A percentile compares a stretch with the other conserved stretches of the same genome.
Evolutionary conservation across 64 coral and sea anemone species (phyloP).

Genomic region (Pocillopora damicornis): DNA sequence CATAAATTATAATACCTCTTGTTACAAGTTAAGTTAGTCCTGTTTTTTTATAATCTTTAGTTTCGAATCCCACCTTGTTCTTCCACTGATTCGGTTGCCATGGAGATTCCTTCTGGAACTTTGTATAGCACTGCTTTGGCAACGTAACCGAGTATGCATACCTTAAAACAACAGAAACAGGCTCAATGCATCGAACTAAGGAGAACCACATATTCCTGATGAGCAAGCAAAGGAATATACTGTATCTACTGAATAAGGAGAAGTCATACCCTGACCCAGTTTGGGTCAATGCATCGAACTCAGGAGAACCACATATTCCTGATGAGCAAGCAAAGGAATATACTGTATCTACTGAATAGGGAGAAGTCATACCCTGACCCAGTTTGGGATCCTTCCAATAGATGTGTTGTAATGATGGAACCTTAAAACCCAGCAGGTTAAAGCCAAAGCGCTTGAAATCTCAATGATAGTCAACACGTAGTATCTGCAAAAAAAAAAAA

Average conservation of each 20-base stretch:
- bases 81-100: background rate
- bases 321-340: background rate
- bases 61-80: background rate
- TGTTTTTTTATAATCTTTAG: background rate
- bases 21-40: no score
- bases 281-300: background rate
- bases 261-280: slow-evolving; percentile 49
- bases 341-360: background rate
- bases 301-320: background rate
- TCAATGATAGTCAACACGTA: slow-evolving; percentile 79
- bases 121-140: slow-evolving; percentile 54
- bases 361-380: slow-evolving; percentile 67
- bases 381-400: slow-evolving; percentile 63
- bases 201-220: background rate
- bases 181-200: background rate
- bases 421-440: slow-evolving; percentile 77
- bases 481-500: slow-evolving; percentile 70
- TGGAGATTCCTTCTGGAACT: slow-evolving; percentile 4
- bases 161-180: slow-evolving; percentile 21
- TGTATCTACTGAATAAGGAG: background rate
- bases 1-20: no score
- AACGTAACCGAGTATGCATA: slow-evolving; percentile 70
- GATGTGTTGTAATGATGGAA: slow-evolving; percentile 85
- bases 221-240: background rate
- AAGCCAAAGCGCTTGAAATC: slow-evolving; percentile 62